These are phyloP conservation scores for Callyntrura sp. DNA, from an alignment of 2,888 invertebrate genomes.

Conservation along the genomic window DNA sequence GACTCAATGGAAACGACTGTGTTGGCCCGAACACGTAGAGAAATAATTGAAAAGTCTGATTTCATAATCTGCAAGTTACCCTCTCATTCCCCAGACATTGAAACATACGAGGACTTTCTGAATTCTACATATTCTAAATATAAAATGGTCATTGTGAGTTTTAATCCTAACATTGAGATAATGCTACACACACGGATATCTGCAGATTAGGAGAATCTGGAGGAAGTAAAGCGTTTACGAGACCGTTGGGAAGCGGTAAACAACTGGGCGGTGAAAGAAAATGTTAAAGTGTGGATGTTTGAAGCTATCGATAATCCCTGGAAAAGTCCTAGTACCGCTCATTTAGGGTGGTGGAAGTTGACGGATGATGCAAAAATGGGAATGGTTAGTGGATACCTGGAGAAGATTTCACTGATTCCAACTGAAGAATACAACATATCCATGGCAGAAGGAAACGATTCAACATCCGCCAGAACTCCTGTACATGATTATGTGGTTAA, in stretches of 20 bases:
- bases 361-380: slow-evolving; percentile 25
- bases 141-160: not conserved
- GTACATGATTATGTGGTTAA: too few species aligned
- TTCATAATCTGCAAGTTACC: not conserved
- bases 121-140: not conserved
- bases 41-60: not conserved
- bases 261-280: slow-evolving; percentile 56
- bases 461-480: too few species aligned
- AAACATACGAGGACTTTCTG: too few species aligned
- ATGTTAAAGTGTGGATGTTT: slow-evolving; percentile 59
- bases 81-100: too few species aligned
- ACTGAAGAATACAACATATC: too few species aligned
- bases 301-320: slow-evolving; percentile 77
- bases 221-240: not conserved
- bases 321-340: slow-evolving; percentile 47
- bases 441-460: too few species aligned
- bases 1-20: too few species aligned
- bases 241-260: slow-evolving; percentile 69
- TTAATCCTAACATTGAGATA: not conserved
- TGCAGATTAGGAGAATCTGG: not conserved
- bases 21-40: too few species aligned
- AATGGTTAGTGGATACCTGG: slow-evolving; percentile 50
- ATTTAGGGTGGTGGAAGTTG: slow-evolving; percentile 78
- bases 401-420: slow-evolving; percentile 75
- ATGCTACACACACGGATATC: not conserved